These are phyloP conservation scores for Camponotus fellah DNA, from an alignment of 2,888 invertebrate genomes.

Conservation along the genomic window DNA sequence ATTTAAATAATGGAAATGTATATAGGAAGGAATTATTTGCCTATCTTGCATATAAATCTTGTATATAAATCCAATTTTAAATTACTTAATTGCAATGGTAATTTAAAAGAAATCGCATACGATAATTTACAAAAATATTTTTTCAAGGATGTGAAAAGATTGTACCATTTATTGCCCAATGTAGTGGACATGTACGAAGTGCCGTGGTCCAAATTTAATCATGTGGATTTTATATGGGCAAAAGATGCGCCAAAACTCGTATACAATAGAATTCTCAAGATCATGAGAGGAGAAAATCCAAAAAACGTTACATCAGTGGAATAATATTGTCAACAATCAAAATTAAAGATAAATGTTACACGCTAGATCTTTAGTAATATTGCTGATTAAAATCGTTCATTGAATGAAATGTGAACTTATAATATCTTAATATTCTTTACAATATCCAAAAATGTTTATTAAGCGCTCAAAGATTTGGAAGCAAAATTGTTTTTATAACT, in stretches of 20 bases:
- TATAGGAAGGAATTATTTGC: too few species aligned
- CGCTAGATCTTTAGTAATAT: background rate
- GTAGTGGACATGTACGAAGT: slow-evolving; percentile 87
- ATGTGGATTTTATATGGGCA: slow-evolving; percentile 91
- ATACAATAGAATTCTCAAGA: slow-evolving; percentile 87
- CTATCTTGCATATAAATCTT: too few species aligned
- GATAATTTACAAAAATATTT: background rate
- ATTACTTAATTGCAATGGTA: too few species aligned
- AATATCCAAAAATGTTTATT: too few species aligned
- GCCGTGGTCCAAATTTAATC: slow-evolving; percentile 90
- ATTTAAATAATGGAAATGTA: too few species aligned
- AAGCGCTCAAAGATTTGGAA: too few species aligned
- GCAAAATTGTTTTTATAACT: too few species aligned
- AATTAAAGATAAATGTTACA: background rate
- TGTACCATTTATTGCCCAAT: slow-evolving; percentile 87
- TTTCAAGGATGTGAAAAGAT: slow-evolving; percentile 87
- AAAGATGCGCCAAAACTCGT: slow-evolving; percentile 89
- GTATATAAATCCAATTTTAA: too few species aligned
- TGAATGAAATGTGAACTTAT: too few species aligned
- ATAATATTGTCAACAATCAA: background rate
- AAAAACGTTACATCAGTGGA: background rate
- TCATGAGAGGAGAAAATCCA: too few species aligned
- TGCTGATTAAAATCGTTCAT: too few species aligned
- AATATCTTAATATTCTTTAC: too few species aligned
- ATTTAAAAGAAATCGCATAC: background rate